Percentiles rank a stretch among this genome's conserved stretches.
Conservation (phyloP, 2,888 invertebrate species). For the Deroplatys truncata region DNA sequence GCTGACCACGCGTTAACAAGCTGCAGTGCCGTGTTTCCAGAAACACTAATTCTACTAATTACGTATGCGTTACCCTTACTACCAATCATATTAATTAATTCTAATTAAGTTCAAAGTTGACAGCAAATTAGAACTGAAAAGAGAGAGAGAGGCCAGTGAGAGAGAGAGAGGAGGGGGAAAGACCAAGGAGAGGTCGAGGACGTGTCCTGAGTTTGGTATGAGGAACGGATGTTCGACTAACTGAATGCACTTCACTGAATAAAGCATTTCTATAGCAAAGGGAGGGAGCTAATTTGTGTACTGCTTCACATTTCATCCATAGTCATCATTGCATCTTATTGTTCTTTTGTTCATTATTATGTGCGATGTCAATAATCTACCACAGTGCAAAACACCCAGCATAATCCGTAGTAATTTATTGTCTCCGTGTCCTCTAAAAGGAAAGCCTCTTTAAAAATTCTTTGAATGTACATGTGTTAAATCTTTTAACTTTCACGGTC, state of each 20-base stretch:
- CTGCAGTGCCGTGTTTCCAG: slow-evolving; percentile 1
- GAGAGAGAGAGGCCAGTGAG: slow-evolving; percentile 23
- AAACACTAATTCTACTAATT: slow-evolving; percentile 26
- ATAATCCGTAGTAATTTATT: no score
- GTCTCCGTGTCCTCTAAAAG: no score
- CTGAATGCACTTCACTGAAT: neutral
- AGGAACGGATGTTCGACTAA: neutral
- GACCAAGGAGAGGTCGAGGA: slow-evolving; percentile 23
- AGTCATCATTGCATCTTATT: no score
- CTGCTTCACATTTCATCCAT: neutral
- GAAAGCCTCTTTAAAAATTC: no score
- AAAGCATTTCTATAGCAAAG: slow-evolving; percentile 9
- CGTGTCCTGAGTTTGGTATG: slow-evolving; percentile 4
- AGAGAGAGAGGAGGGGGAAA: slow-evolving; percentile 26
- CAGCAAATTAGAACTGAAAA: slow-evolving; percentile 35
- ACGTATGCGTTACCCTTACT: slow-evolving; percentile 27
- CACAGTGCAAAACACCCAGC: no score
- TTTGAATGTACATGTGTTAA: no score
- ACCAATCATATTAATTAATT: slow-evolving; percentile 75
- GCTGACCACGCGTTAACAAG: slow-evolving; percentile 13
- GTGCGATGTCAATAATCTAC: no score
- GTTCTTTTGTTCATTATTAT: no score
- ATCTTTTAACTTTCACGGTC: no score
- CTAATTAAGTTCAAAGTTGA: slow-evolving; percentile 74
- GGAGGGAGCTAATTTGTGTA: slow-evolving; percentile 30